Conservation (phyloP, 2,888 invertebrate genomes). For the Acrobasis consociella region DNA sequence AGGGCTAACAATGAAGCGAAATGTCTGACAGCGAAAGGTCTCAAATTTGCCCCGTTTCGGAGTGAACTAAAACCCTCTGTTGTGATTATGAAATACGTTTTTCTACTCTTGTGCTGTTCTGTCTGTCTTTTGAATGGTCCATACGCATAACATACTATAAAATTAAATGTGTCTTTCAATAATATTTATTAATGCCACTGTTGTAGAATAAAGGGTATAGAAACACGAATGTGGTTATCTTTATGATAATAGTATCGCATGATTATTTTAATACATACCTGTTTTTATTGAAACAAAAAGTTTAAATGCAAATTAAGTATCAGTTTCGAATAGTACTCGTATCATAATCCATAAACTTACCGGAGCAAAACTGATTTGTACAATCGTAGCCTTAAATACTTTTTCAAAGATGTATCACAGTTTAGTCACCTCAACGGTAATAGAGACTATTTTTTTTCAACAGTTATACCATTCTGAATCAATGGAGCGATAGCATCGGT, state of each 20-base stretch:
- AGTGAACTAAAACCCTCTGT: neutral
- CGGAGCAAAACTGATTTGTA: slow-evolving; percentile 11
- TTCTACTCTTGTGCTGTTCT: no score
- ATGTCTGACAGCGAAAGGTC: slow-evolving; percentile 52
- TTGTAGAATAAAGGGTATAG: no score
- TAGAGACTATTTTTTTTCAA: slow-evolving; percentile 44
- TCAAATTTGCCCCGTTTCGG: slow-evolving; percentile 46
- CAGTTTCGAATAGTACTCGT: neutral
- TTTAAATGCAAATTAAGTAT: neutral
- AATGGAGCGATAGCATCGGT: slow-evolving; percentile 65
- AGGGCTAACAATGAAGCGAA: slow-evolving; percentile 52
- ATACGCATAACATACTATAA: no score
- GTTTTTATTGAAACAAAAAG: neutral
- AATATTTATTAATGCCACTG: no score
- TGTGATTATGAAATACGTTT: neutral
- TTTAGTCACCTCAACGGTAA: slow-evolving; percentile 34
- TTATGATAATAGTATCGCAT: no score
- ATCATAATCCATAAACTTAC: slow-evolving; percentile 24
- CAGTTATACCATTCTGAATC: slow-evolving; percentile 66
- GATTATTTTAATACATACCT: no score
- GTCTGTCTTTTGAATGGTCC: no score
- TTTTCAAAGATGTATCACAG: slow-evolving; percentile 26
- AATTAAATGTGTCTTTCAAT: no score
- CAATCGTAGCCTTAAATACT: slow-evolving; percentile 27
- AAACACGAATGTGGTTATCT: no score